Evolutionary conservation across 2,797 vertebrate genomes (phyloP).

Genomic region (Catamblyrhynchus diadema): DNA sequence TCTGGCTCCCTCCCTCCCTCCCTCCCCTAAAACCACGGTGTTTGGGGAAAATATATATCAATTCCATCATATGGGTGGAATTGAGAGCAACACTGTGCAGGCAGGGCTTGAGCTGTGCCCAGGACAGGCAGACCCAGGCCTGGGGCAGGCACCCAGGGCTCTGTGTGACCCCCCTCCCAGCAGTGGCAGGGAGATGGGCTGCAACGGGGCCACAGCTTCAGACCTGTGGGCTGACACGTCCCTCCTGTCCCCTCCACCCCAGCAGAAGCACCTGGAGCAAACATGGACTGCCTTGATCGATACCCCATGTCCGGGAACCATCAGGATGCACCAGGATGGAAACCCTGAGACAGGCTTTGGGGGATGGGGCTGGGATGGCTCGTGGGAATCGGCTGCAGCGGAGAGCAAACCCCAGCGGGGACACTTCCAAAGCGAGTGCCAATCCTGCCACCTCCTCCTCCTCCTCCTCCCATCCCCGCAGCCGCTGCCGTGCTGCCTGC

Average conservation of each 20-base stretch:
- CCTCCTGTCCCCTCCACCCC: background rate
- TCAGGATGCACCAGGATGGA: background rate
- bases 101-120: background rate
- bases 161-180: background rate
- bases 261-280: rapidly evolving
- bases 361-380: background rate
- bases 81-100: background rate
- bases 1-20: background rate
- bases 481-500: constrained; percentile 29
- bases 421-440: constrained; percentile 27
- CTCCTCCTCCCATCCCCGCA: background rate
- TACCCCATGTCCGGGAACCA: background rate
- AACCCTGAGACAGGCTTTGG: background rate
- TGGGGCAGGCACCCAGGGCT: background rate
- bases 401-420: background rate
- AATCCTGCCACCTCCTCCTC: constrained; percentile 32
- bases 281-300: rapidly evolving
- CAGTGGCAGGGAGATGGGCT: background rate
- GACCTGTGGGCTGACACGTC: rapidly evolving
- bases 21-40: rapidly evolving
- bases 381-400: constrained; percentile 34
- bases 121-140: background rate
- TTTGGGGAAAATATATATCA: background rate
- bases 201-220: background rate
- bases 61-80: rapidly evolving